Conservation (phyloP, 2,888 invertebrate genomes). For the Drosophila neotestacea region DNA sequence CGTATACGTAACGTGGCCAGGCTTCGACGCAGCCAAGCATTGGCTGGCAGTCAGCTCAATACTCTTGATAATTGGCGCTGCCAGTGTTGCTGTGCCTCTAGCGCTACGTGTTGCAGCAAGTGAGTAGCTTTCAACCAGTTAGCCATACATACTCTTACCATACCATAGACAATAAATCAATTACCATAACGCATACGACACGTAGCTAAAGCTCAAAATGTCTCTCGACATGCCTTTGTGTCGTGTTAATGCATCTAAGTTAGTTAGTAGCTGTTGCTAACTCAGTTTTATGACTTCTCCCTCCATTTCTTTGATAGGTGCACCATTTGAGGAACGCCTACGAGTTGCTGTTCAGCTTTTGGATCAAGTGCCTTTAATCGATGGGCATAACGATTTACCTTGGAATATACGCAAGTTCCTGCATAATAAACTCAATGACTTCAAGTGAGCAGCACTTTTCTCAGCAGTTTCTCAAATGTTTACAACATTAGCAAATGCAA, state of each 20-base stretch:
- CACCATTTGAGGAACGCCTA: conserved; percentile 91
- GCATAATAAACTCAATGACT: conserved; percentile 94
- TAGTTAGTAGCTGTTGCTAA: conserved; percentile 58
- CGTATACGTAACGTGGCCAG: conserved; percentile 80
- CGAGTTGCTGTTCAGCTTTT: conserved; percentile 90
- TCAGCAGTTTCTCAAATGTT: conserved; percentile 35
- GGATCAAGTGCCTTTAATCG: conserved; percentile 92
- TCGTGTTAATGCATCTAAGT: conserved; percentile 61
- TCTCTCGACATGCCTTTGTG: conserved; percentile 26
- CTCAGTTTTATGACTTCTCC: conserved; percentile 27
- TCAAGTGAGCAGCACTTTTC: conserved; percentile 86
- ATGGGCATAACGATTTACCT: conserved; percentile 95
- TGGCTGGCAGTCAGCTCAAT: conserved; percentile 92
- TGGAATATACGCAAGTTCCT: conserved; percentile 96
- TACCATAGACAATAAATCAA: conserved; percentile 73
- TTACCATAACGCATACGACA: conserved; percentile 76
- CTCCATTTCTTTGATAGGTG: conserved; percentile 85
- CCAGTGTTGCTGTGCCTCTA: conserved; percentile 92
- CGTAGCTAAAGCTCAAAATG: conserved; percentile 47
- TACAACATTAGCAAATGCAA: conserved; percentile 44
- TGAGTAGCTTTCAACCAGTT: conserved; percentile 72
- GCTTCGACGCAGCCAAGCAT: conserved; percentile 88
- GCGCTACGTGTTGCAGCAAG: conserved; percentile 90
- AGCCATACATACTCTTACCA: conserved; percentile 6
- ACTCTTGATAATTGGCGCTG: conserved; percentile 91